Conservation (phyloP, 1,140 invertebrate genomes). For the Drosophila rufa region DNA sequence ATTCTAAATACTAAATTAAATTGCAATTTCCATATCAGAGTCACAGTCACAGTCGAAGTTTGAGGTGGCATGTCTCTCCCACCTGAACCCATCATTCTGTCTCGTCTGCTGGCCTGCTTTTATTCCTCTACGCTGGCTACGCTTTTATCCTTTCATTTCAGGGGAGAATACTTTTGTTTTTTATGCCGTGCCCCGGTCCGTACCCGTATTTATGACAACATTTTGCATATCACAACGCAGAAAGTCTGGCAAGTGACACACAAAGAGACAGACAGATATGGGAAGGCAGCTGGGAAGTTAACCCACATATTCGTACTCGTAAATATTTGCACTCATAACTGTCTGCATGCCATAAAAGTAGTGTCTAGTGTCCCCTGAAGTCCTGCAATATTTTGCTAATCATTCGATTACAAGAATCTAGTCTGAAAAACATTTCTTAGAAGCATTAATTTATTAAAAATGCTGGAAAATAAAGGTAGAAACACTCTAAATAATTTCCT, state of each 20-base stretch:
- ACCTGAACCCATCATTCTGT: constrained; percentile 11
- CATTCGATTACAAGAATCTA: neutral
- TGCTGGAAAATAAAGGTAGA: neutral
- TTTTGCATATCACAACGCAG: constrained; percentile 24
- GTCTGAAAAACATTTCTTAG: neutral
- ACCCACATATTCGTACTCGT: constrained; percentile 10
- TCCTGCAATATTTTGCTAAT: neutral
- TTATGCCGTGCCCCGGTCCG: neutral
- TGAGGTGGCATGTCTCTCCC: neutral
- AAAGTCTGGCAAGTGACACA: constrained; percentile 46
- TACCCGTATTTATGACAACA: constrained; percentile 29
- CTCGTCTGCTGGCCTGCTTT: constrained; percentile 1
- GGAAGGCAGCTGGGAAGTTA: constrained; percentile 6
- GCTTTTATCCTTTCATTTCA: constrained; percentile 1
- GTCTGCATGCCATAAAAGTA: neutral
- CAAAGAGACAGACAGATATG: constrained; percentile 6
- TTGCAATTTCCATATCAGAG: constrained; percentile 5
- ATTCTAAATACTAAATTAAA: neutral
- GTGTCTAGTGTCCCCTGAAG: constrained; percentile 4
- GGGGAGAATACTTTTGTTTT: constrained; percentile 7
- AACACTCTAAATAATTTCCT: too few species aligned
- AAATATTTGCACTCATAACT: constrained; percentile 8
- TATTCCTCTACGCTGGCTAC: neutral
- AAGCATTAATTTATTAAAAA: neutral
- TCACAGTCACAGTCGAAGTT: neutral